Base-by-base conservation (phyloP, 2,113 vertebrate species). In the Polyodon spathula region DNA sequence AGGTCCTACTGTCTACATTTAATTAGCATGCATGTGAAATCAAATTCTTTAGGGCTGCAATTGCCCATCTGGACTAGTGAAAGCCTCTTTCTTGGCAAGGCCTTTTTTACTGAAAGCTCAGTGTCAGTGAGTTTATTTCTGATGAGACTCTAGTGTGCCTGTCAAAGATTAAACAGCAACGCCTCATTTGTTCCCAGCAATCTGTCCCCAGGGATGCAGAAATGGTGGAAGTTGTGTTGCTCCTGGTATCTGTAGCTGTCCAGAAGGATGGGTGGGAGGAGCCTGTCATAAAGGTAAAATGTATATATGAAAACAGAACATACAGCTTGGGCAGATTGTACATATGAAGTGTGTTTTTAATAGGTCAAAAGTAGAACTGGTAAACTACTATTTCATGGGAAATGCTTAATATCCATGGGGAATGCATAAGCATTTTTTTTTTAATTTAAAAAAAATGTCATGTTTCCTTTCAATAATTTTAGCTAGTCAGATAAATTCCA, bases 161-260 rank as follows among this genome's bases (percentile, higher is more conserved):
- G 1, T 63, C 4, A 16, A 7, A 50, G 5, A 2, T 15, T 48
- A 27, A 39, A 37, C 16, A 10, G 14, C 10, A 38, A 40, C 12
- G 9, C 3, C 12, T 27, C 15, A 8, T 44, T 37, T 40, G 27
- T 27, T 27, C 63, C 16, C 73, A 94, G 90, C 90, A 6, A 84
- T 87, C 65, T 94, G 89, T 80, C 86, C 89, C 14, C 89, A 93
- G 63, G 89, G 90, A 66, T 93, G 90, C 44, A 75, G 67, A 43
- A 92, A 90, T 61, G 89, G 87, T 11, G 89, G 89, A 6, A 64
- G 78, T 70, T 92, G 87, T 59, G 78, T 91, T 75, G 87, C 87
- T 66, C 90, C 89, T 63, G 91, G 90, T 80, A 89, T 92, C 83
- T 92, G 90, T 75, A 92, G 86, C 86, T 93, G 91, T 78, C 79